Conservation (phyloP, 2,797 vertebrate species). For the Hipposideros larvatus region DNA sequence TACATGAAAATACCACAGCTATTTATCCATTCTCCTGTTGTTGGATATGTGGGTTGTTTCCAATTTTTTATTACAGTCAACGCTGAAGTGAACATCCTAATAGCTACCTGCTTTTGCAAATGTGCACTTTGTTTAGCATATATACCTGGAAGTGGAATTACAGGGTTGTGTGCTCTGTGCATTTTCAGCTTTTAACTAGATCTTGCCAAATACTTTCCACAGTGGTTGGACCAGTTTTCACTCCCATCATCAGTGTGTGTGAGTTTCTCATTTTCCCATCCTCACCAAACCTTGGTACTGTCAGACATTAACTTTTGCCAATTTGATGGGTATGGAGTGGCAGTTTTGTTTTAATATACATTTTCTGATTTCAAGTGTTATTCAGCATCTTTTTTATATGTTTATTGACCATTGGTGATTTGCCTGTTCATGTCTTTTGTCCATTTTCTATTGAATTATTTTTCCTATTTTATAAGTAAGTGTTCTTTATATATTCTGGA, state of each 20-base stretch:
- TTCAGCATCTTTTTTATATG: constrained; percentile 45
- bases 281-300: background rate
- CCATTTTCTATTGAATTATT: constrained; percentile 24
- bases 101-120: constrained; percentile 1
- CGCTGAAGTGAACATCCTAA: constrained; percentile 30
- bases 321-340: background rate
- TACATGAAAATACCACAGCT: background rate
- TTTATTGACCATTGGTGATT: constrained; percentile 37
- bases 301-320: background rate
- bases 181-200: constrained; percentile 17
- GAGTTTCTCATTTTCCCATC: background rate
- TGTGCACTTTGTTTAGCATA: background rate
- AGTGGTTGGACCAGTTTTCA: background rate
- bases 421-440: constrained; percentile 48
- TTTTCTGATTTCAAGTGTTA: constrained; percentile 44
- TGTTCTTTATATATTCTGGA: constrained; percentile 46
- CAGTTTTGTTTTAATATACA: constrained; percentile 54
- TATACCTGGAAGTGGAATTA: background rate
- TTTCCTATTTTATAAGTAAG: background rate
- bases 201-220: constrained; percentile 25
- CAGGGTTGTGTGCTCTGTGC: background rate
- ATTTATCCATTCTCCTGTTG: background rate
- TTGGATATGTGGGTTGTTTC: constrained; percentile 1
- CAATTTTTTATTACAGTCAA: background rate
- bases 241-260: background rate